Evolutionary conservation across 2,888 invertebrate species (phyloP).

Genomic region (Brachyptera risi): DNA sequence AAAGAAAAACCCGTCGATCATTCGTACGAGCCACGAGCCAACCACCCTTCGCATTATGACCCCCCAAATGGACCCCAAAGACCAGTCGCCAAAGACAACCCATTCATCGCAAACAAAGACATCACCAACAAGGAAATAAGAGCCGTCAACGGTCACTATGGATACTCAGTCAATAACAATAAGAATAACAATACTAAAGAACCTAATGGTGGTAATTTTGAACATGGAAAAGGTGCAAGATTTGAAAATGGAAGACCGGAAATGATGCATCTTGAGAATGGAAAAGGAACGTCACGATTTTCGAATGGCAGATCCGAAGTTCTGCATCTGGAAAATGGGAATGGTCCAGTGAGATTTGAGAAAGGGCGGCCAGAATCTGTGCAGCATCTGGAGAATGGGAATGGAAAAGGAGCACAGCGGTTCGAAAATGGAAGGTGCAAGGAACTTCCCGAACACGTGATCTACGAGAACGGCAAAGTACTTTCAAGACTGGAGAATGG

Average conservation of each 20-base stretch:
- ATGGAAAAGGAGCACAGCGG: not conserved
- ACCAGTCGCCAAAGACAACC: constrained; percentile 4
- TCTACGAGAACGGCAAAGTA: not conserved
- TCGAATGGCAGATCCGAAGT: not conserved
- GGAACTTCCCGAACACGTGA: not conserved
- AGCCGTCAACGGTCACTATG: not conserved
- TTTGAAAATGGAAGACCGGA: not conserved
- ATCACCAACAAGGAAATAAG: not conserved
- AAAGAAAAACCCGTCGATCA: constrained; percentile 8
- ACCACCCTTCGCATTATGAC: not conserved
- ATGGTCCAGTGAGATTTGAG: too few species aligned
- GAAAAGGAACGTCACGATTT: not conserved
- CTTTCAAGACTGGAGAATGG: not conserved
- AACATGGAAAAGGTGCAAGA: not conserved
- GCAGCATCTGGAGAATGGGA: too few species aligned
- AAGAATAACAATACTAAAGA: not conserved
- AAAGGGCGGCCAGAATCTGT: not conserved
- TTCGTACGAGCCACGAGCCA: not conserved
- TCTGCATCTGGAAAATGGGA: too few species aligned
- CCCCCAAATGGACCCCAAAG: not conserved
- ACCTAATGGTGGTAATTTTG: not conserved
- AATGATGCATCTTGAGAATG: not conserved
- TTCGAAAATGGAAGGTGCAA: not conserved
- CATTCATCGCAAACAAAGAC: not conserved
- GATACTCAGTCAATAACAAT: not conserved